phyloP scores from a whole-genome alignment of 37 sponge, comb jelly and placozoan species.

The Cladorhizidae sp. region DNA sequence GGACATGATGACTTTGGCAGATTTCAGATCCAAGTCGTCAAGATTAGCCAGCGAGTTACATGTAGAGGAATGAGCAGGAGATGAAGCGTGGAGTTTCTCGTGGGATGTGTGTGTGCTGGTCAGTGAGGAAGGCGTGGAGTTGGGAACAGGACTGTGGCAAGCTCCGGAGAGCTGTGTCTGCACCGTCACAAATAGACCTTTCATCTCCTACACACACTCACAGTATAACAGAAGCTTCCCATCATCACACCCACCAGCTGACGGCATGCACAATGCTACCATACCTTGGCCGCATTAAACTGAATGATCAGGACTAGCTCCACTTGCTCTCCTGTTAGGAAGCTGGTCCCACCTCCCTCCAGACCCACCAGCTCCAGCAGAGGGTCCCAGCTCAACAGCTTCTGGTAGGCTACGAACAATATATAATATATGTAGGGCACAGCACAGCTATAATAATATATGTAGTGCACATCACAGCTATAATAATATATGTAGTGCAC shows the following conservation, averaged over 20 bases:
- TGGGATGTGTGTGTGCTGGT: not conserved
- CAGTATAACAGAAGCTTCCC: no score
- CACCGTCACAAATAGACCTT: not conserved
- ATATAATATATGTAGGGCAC: no score
- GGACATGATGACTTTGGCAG: not conserved
- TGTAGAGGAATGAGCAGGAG: not conserved
- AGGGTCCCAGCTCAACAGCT: constrained; percentile 62
- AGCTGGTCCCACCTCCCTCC: not conserved
- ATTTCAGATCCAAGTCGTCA: constrained; percentile 39
- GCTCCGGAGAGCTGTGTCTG: not conserved
- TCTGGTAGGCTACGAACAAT: constrained; percentile 44
- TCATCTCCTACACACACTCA: not conserved
- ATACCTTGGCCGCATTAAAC: constrained; percentile 51
- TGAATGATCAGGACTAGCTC: not conserved
- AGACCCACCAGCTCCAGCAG: constrained; percentile 35
- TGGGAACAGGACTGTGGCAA: not conserved
- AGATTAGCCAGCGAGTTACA: constrained; percentile 10
- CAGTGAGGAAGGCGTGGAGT: not conserved
- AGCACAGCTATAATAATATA: no score
- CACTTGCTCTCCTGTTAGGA: constrained; percentile 1
- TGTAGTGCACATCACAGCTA: no score
- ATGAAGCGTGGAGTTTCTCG: not conserved
- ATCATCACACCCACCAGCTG: no score
- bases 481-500: no score
- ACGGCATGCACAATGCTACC: no score